Conservation (phyloP, 2,797 vertebrate genomes). For the Poecilia picta region DNA sequence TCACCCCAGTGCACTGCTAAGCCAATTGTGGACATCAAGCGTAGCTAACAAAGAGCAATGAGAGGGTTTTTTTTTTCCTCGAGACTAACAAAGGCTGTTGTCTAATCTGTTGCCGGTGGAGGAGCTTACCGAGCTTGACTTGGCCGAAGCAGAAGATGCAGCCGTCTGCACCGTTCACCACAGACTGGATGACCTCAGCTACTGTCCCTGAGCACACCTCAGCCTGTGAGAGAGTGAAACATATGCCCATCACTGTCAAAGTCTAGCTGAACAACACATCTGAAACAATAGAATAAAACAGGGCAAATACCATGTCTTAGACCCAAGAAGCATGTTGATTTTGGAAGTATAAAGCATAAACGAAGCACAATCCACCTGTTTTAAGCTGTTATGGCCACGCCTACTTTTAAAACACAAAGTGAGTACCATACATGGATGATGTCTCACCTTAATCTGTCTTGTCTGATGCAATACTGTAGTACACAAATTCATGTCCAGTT, state of each 20-base stretch:
- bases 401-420: not conserved
- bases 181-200: constrained; percentile 96
- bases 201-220: constrained; percentile 88
- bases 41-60: constrained; percentile 71
- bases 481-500: not conserved
- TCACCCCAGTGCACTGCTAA: constrained; percentile 67
- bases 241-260: constrained; percentile 25
- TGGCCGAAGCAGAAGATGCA: constrained; percentile 99
- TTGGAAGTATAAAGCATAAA: not conserved
- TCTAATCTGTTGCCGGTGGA: constrained; percentile 63
- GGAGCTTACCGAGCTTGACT: constrained; percentile 90
- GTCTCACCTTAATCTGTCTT: not conserved
- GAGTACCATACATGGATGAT: not conserved
- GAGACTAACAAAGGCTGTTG: constrained; percentile 61
- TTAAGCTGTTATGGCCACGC: not conserved
- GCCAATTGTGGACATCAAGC: constrained; percentile 72
- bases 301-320: not conserved
- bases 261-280: constrained; percentile 20
- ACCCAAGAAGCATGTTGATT: not conserved
- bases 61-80: constrained; percentile 46
- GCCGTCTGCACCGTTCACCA: constrained; percentile 96
- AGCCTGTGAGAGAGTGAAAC: constrained; percentile 58
- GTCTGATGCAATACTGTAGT: not conserved
- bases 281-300: constrained; percentile 11
- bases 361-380: not conserved